Evolutionary conservation across 2,113 vertebrate genomes (phyloP).

Genomic region (Sapajus apella): DNA sequence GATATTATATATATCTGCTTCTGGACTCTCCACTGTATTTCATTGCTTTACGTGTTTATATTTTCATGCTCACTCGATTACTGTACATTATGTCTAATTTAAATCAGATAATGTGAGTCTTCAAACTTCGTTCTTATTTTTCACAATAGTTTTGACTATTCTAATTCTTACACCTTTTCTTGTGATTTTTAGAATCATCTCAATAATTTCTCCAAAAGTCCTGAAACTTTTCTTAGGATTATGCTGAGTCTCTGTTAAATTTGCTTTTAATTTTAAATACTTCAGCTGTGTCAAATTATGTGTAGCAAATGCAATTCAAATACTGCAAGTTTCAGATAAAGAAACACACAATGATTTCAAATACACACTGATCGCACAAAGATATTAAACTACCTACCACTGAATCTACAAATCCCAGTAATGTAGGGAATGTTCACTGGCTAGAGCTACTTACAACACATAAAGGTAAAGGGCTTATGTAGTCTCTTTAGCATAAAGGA

Average conservation of each 20-base stretch:
- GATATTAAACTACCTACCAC: not conserved
- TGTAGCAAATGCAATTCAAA: not conserved
- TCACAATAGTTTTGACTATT: not conserved
- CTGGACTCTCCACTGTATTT: not conserved
- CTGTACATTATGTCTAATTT: not conserved
- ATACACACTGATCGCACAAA: not conserved
- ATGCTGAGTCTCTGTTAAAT: not conserved
- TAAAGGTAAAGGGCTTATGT: not conserved
- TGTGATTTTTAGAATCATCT: constrained; percentile 17
- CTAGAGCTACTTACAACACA: not conserved
- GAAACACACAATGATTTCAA: not conserved
- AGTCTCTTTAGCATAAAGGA: not conserved
- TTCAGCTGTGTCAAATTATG: not conserved
- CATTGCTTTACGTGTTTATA: not conserved
- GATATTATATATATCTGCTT: not conserved
- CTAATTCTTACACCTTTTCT: not conserved
- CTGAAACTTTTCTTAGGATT: not conserved
- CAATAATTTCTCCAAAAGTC: not conserved
- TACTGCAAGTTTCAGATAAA: not conserved
- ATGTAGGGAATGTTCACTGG: not conserved
- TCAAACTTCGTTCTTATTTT: not conserved
- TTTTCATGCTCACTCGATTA: not conserved
- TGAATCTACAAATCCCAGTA: not conserved
- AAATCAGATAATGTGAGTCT: not conserved
- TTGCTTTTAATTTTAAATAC: constrained; percentile 29